These are phyloP conservation scores for Gallinago solitaria DNA, from an alignment of 2,797 vertebrate genomes.

Conservation along the genomic window DNA sequence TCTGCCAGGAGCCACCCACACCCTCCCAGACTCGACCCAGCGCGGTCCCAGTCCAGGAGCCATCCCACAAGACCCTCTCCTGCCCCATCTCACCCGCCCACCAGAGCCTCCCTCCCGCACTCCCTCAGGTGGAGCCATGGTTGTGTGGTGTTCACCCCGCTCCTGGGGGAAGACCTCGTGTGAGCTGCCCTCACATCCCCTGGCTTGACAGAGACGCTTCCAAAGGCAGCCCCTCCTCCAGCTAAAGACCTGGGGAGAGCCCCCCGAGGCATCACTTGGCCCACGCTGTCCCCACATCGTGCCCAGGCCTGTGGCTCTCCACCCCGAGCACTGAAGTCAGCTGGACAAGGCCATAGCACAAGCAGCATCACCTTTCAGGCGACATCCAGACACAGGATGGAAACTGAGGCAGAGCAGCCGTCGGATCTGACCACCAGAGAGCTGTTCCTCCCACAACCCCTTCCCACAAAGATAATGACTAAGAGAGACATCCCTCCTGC, in stretches of 20 bases:
- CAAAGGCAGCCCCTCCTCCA: background rate
- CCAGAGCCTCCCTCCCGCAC: background rate
- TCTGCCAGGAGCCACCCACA: background rate
- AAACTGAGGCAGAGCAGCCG: background rate
- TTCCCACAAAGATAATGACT: background rate
- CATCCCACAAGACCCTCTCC: background rate
- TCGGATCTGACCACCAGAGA: background rate
- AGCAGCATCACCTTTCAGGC: background rate
- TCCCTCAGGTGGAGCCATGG: background rate
- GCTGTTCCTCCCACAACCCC: slow-evolving; percentile 28
- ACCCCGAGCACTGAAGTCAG: background rate
- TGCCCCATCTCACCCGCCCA: background rate
- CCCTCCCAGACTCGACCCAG: background rate
- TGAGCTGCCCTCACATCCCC: background rate
- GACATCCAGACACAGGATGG: background rate
- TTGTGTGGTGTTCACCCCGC: background rate
- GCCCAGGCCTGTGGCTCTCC: background rate
- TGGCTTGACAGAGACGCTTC: background rate
- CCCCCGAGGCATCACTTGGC: background rate
- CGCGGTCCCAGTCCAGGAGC: accelerated
- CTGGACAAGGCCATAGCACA: accelerated
- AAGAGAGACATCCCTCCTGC: background rate
- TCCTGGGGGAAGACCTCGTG: background rate
- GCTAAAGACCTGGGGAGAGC: background rate
- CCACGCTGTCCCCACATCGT: background rate